Percentiles rank a stretch among this genome's conserved stretches.
Conservation (phyloP, 1,140 invertebrate species). For the Nixonia krombeini region DNA sequence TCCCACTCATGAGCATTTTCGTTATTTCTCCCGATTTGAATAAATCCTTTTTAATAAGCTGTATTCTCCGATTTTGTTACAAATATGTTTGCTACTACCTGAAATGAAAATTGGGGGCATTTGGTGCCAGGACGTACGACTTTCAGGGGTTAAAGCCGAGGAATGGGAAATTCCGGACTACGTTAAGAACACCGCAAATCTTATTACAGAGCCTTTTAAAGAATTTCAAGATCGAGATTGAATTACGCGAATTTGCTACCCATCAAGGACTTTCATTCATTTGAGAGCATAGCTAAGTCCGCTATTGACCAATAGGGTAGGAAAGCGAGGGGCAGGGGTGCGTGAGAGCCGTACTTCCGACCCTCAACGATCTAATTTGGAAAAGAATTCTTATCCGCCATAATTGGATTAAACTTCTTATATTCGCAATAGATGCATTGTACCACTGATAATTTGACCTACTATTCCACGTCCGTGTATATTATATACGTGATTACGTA, state of each 20-base stretch:
- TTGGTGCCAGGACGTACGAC: no score
- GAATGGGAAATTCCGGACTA: slow-evolving; percentile 13
- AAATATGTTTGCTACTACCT: no score
- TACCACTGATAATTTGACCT: no score
- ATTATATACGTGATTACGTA: no score
- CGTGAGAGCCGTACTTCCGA: slow-evolving; percentile 3
- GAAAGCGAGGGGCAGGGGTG: slow-evolving; percentile 6
- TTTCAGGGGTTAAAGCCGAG: no score
- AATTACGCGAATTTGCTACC: slow-evolving; percentile 16
- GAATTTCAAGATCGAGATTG: slow-evolving; percentile 9
- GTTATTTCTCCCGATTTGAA: no score
- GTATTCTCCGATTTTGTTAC: no score
- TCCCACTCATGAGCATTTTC: no score
- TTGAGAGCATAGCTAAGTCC: slow-evolving; percentile 4
- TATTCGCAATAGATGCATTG: no score
- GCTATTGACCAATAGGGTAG: slow-evolving; percentile 11
- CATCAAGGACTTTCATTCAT: slow-evolving; percentile 18
- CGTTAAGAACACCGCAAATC: slow-evolving; percentile 13
- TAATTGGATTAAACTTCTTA: background rate
- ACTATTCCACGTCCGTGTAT: no score
- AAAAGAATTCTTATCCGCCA: background rate
- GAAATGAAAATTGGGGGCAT: no score
- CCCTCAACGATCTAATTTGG: slow-evolving; percentile 9
- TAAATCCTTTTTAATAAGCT: no score
- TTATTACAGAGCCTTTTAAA: slow-evolving; percentile 19